Percentiles rank a stretch among this genome's conserved stretches.
phyloP scores from a whole-genome alignment of 2,113 vertebrate genomes.

The Strix uralensis region DNA sequence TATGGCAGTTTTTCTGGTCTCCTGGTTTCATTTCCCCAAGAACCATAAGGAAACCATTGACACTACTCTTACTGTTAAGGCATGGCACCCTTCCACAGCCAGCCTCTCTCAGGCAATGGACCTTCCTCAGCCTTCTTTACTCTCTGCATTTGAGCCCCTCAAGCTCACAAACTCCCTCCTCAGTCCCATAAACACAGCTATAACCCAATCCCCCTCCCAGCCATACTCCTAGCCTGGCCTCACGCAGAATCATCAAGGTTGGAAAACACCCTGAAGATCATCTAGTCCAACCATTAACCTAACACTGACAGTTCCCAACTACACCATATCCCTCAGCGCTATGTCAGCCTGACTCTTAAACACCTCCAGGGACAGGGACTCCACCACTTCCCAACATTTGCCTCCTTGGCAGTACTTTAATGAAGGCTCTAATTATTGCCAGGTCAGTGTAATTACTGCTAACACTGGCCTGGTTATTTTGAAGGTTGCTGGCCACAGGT shows the following conservation, averaged over 20 bases:
- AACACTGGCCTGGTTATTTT: not conserved
- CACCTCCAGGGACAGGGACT: too few species aligned
- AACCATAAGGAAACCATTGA: fast-evolving
- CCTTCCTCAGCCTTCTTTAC: too few species aligned
- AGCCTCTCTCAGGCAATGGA: not conserved
- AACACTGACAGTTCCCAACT: too few species aligned
- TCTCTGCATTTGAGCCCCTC: not conserved
- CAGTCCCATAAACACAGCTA: fast-evolving
- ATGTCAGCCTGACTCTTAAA: too few species aligned
- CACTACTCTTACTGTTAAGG: fast-evolving
- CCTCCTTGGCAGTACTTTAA: not conserved
- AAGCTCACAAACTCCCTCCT: fast-evolving
- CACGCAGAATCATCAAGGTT: too few species aligned
- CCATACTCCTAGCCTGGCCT: fast-evolving
- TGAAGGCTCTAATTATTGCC: not conserved
- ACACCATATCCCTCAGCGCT: too few species aligned
- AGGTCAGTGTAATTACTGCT: not conserved
- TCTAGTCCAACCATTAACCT: too few species aligned
- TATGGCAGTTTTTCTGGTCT: fast-evolving
- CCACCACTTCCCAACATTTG: too few species aligned
- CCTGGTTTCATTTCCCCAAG: not conserved
- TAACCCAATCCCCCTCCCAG: fast-evolving
- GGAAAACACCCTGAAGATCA: too few species aligned
- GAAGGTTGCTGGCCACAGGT: fast-evolving
- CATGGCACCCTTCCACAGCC: too few species aligned